These are phyloP conservation scores for Castor canadensis DNA, from an alignment of 2,113 vertebrate genomes.

Conservation along the genomic window DNA sequence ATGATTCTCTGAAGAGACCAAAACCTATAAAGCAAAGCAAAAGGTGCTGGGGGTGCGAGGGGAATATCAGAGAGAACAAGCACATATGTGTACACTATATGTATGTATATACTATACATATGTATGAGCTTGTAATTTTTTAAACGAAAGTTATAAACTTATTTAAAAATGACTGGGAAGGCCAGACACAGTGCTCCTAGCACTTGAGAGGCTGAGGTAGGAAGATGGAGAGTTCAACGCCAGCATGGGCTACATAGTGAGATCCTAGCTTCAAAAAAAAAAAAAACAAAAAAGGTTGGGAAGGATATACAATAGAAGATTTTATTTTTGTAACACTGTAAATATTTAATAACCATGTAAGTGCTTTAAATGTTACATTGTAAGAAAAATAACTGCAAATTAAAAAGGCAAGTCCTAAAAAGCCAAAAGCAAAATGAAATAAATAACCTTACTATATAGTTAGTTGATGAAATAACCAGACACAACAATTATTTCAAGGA, in stretches of 20 bases:
- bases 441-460: neutral
- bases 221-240: too few species aligned
- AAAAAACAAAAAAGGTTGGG: neutral
- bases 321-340: neutral
- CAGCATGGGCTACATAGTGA: too few species aligned
- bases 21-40: neutral
- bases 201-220: neutral
- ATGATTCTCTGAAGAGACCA: neutral
- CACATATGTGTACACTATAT: neutral
- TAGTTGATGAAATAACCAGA: neutral
- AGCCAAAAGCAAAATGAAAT: slow-evolving; percentile 10
- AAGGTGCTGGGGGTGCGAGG: neutral
- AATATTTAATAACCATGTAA: neutral
- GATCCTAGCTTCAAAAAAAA: neutral
- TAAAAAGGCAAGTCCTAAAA: slow-evolving; percentile 3
- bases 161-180: neutral
- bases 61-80: neutral
- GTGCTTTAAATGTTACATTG: neutral
- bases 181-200: too few species aligned
- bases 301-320: neutral
- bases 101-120: neutral
- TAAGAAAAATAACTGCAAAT: neutral
- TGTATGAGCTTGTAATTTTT: neutral
- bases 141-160: slow-evolving; percentile 10
- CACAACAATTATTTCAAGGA: neutral